Base-by-base conservation (phyloP, 2,888 invertebrate species). In the Stegana nigrithorax region DNA sequence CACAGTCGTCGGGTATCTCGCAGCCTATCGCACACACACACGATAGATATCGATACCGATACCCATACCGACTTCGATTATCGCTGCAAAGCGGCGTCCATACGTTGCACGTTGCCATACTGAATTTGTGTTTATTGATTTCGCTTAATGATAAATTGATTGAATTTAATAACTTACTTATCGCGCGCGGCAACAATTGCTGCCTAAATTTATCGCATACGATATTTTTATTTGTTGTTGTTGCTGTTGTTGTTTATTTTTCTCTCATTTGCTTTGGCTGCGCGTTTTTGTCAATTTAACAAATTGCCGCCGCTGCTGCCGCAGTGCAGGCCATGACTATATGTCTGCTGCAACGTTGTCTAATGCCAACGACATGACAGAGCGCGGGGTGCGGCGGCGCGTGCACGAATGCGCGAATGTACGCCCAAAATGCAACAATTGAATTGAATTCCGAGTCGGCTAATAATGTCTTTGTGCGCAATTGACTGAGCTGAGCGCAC, bases 71-170 rank as follows among this genome's bases (percentile, higher is more conserved):
- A n/a, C n/a, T n/a, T n/a, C n/a, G n/a, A n/a, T n/a, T n/a, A n/a
- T n/a, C n/a, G n/a, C n/a, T n/a, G n/a, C n/a, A n/a, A n/a, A n/a
- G n/a, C n/a, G n/a, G n/a, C n/a, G n/a, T n/a, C n/a, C n/a, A n/a
- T n/a, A n/a, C n/a, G n/a, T n/a, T n/a, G n/a, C n/a, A n/a, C n/a
- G n/a, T n/a, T n/a, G n/a, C n/a, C n/a, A 53, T 4, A 76, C 73
- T 67, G 77, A 76, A 78, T 78, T 75, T 75, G 75, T 75, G 73
- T 78, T 75, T 78, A 77, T 77, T 78, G 75, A 75, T 75, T 78
- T 56, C 51, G 60, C 19, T 39, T 25, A 19, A 27, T 39, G 73
- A 70, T 71, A 71, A 53, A 60, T 51, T 51, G 50, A 50, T 39
- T 39, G 53, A 26, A 60, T 60, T 64, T 60, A 64, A 64, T 64